phyloP scores from a whole-genome alignment of 2,113 vertebrate species.

The Gavialis gangeticus region DNA sequence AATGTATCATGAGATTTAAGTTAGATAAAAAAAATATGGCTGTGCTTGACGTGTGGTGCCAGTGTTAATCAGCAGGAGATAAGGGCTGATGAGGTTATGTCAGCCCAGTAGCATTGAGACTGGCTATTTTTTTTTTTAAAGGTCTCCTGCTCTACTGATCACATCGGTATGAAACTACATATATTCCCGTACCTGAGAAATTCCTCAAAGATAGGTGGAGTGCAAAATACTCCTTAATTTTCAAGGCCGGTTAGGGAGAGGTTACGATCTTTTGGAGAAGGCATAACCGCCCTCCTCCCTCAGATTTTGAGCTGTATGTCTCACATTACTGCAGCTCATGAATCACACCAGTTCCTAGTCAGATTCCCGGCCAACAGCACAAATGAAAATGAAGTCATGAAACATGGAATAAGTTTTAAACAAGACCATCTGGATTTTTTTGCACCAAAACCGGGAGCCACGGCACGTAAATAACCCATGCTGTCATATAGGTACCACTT shows the following conservation, averaged over 20 bases:
- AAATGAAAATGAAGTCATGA: slow-evolving; percentile 45
- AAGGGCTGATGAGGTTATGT: slow-evolving; percentile 60
- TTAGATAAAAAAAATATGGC: slow-evolving; percentile 39
- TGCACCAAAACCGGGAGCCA: slow-evolving; percentile 22
- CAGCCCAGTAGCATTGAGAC: not conserved
- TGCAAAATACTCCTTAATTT: slow-evolving; percentile 52
- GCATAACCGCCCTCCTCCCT: slow-evolving; percentile 50
- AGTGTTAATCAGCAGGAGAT: slow-evolving; percentile 56
- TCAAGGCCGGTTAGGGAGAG: not conserved
- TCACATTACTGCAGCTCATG: slow-evolving; percentile 2
- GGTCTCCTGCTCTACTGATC: slow-evolving; percentile 52
- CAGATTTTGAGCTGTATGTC: slow-evolving; percentile 51
- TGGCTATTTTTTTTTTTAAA: not conserved
- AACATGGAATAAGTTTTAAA: slow-evolving; percentile 62
- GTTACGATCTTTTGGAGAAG: not conserved
- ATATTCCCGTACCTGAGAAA: slow-evolving; percentile 41
- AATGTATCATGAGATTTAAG: slow-evolving; percentile 46
- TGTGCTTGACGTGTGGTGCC: slow-evolving; percentile 45
- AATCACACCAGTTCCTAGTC: slow-evolving; percentile 30
- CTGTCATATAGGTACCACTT: slow-evolving; percentile 24
- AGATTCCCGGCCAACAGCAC: slow-evolving; percentile 44
- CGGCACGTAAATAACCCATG: not conserved
- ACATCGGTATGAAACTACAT: slow-evolving; percentile 7
- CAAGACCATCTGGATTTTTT: slow-evolving; percentile 50
- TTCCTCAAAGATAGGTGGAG: slow-evolving; percentile 50